Conservation (phyloP, 2,113 vertebrate species). For the Solea senegalensis region DNA sequence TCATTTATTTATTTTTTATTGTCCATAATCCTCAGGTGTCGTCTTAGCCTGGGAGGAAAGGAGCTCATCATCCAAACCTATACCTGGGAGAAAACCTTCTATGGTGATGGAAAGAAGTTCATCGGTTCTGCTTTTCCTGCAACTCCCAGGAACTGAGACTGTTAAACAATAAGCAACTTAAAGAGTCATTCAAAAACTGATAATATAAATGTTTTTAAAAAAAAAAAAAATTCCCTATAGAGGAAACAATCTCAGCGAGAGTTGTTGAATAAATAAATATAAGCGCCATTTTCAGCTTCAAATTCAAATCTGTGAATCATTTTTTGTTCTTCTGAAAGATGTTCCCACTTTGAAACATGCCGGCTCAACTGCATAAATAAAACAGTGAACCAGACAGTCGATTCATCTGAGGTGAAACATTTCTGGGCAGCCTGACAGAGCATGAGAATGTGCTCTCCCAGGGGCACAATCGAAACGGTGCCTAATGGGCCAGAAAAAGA, state of each 20-base stretch:
- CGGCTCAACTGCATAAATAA: constrained; percentile 10
- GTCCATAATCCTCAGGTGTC: constrained; percentile 80
- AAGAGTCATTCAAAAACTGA: neutral
- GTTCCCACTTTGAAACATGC: neutral
- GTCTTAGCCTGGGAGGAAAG: constrained; percentile 87
- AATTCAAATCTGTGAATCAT: neutral
- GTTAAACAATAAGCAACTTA: neutral
- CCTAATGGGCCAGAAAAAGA: constrained; percentile 72
- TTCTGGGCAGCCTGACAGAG: constrained; percentile 25
- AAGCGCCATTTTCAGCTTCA: neutral
- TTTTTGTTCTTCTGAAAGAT: neutral
- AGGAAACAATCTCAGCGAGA: neutral
- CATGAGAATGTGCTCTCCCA: constrained; percentile 62
- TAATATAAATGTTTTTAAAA: constrained; percentile 5
- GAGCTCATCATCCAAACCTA: constrained; percentile 88
- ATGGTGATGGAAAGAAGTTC: constrained; percentile 85
- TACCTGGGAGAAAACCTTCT: constrained; percentile 87
- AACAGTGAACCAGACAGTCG: constrained; percentile 25
- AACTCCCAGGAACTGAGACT: constrained; percentile 58
- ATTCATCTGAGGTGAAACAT: constrained; percentile 35
- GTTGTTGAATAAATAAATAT: neutral
- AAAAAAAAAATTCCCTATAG: neutral
- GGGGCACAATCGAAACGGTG: constrained; percentile 61
- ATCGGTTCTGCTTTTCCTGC: constrained; percentile 88
- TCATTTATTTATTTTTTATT: neutral